Conservation (phyloP, 2,797 vertebrate species). For the Cuniculus paca region DNA sequence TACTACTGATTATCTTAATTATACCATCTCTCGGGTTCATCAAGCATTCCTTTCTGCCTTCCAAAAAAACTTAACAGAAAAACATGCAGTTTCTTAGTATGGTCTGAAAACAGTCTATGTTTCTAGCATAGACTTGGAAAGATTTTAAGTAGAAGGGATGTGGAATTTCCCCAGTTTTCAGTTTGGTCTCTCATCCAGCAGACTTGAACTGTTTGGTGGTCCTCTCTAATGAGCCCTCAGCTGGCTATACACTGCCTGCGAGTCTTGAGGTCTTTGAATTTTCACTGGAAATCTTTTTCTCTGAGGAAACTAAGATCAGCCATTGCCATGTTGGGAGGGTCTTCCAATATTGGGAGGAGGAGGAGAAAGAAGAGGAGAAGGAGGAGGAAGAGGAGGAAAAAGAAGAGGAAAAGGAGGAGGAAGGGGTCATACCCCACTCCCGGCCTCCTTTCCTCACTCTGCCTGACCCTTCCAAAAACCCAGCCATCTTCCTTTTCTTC, state of each 20-base stretch:
- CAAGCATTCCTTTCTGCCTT: background rate
- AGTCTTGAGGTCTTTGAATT: background rate
- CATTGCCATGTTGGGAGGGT: background rate
- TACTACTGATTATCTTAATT: constrained; percentile 72
- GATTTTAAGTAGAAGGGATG: background rate
- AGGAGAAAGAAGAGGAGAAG: background rate
- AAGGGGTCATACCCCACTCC: too few relatives aligned
- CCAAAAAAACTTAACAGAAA: background rate
- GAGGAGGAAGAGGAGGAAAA: background rate
- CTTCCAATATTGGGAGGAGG: background rate
- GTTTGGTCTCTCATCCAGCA: background rate
- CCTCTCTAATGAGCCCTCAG: background rate
- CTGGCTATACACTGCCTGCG: background rate
- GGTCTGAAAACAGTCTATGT: background rate
- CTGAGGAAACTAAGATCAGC: background rate
- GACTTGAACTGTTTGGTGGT: background rate
- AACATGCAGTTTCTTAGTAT: background rate
- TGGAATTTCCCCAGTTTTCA: background rate
- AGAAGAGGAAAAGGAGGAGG: too few relatives aligned
- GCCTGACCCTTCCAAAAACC: too few relatives aligned
- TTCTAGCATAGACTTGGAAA: background rate
- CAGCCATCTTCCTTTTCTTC: background rate
- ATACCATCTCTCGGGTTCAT: constrained; percentile 22
- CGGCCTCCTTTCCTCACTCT: background rate
- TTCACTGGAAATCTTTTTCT: background rate